Percentiles rank a stretch among this genome's conserved stretches.
Evolutionary conservation across 2,888 invertebrate genomes (phyloP).

Genomic region (Leucophenga maculata): DNA sequence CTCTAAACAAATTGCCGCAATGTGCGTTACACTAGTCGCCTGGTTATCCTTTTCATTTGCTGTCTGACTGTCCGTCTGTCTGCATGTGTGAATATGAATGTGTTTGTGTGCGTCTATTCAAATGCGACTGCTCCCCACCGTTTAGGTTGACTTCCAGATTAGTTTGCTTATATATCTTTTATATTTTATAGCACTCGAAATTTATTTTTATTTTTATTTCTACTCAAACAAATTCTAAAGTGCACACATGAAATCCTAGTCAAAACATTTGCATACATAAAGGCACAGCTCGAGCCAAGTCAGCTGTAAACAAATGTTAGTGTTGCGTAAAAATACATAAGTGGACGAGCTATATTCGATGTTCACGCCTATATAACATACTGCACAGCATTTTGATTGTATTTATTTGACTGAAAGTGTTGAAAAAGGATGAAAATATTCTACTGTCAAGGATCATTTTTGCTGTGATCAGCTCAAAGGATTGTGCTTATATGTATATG

Average conservation of each 20-base stretch:
- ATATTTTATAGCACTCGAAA: conserved; percentile 4
- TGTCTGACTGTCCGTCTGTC: background rate
- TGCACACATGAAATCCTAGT: conserved; percentile 5
- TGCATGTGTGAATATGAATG: conserved; percentile 10
- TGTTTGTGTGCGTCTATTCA: conserved; percentile 38
- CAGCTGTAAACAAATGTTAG: background rate
- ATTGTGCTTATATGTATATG: too few species aligned
- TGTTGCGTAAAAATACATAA: background rate
- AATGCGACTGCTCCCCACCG: conserved; percentile 25
- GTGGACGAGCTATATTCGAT: too few species aligned
- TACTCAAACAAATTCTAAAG: background rate
- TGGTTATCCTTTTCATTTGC: background rate
- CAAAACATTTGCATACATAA: too few species aligned
- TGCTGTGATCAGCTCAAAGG: too few species aligned
- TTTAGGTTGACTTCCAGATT: conserved; percentile 56
- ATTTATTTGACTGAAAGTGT: too few species aligned
- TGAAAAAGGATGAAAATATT: too few species aligned
- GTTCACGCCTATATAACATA: too few species aligned
- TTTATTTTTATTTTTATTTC: background rate
- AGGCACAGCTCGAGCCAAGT: background rate
- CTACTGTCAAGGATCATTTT: too few species aligned
- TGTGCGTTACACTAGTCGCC: conserved; percentile 24
- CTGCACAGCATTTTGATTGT: too few species aligned
- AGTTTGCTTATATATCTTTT: conserved; percentile 56
- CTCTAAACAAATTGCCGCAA: conserved; percentile 59